These are phyloP conservation scores for Muschampia plurimacula DNA, from an alignment of 2,888 invertebrate genomes.

Conservation along the genomic window DNA sequence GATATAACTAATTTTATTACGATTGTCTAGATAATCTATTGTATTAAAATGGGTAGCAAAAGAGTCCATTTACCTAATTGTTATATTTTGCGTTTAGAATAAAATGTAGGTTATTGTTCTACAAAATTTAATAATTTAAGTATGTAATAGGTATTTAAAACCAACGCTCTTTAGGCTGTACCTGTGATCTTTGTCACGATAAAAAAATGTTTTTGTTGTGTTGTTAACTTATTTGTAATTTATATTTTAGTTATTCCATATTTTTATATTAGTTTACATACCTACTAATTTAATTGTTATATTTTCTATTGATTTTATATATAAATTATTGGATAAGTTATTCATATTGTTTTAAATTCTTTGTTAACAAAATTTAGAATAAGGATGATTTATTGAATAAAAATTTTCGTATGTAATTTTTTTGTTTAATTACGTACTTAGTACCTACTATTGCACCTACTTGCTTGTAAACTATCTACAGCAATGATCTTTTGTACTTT, in stretches of 20 bases:
- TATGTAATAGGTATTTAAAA: constrained; percentile 32
- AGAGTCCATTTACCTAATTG: constrained; percentile 46
- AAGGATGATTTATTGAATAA: background rate
- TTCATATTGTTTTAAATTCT: background rate
- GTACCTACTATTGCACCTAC: background rate
- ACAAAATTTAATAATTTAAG: background rate
- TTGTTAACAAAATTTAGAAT: background rate
- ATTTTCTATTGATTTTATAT: constrained; percentile 5
- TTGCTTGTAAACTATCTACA: background rate
- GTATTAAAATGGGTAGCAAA: constrained; percentile 33
- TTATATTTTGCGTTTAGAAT: background rate
- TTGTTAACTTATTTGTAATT: constrained; percentile 31
- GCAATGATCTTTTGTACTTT: too few relatives aligned
- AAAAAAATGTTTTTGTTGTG: constrained; percentile 53
- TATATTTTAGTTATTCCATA: constrained; percentile 6
- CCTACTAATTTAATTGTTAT: background rate
- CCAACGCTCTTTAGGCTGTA: constrained; percentile 78
- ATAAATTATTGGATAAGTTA: background rate
- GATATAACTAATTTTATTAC: too few relatives aligned
- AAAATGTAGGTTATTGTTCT: background rate
- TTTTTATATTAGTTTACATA: background rate
- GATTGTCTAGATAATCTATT: background rate
- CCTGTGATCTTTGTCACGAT: constrained; percentile 78
- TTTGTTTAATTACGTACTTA: background rate
- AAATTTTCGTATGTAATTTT: background rate